Conservation (phyloP, 2,797 vertebrate genomes). For the Cyprinella venusta region DNA sequence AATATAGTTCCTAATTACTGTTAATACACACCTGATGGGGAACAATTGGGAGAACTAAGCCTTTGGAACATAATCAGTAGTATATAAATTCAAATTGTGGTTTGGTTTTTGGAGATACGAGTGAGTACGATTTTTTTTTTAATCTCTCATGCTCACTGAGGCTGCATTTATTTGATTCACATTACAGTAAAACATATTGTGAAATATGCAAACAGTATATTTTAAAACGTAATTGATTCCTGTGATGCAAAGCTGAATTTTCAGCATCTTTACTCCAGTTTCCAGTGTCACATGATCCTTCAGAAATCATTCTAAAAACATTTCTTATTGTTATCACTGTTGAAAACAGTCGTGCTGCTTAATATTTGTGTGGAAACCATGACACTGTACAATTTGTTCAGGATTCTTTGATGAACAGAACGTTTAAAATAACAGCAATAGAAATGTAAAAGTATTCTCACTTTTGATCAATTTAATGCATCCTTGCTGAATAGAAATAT, state of each 20-base stretch:
- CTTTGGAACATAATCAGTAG: conserved; percentile 43
- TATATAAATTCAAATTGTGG: conserved; percentile 42
- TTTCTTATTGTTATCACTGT: neutral
- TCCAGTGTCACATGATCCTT: neutral
- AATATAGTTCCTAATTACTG: conserved; percentile 58
- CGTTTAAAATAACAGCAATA: neutral
- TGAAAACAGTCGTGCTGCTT: neutral
- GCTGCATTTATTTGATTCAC: neutral
- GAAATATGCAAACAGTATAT: neutral
- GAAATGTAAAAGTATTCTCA: neutral
- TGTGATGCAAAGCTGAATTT: neutral
- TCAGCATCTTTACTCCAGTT: neutral
- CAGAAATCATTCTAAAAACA: neutral
- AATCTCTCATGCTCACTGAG: neutral
- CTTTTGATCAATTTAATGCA: neutral
- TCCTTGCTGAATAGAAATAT: neutral
- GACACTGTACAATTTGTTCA: neutral
- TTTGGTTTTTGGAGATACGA: conserved; percentile 34
- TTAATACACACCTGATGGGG: conserved; percentile 60
- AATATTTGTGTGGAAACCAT: neutral
- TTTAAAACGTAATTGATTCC: neutral
- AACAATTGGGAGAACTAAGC: conserved; percentile 48
- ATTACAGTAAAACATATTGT: neutral
- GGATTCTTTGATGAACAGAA: neutral
- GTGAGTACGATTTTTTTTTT: neutral